Evolutionary conservation across 1,140 invertebrate genomes (phyloP).

Genomic region (Lordiphosa mommai): DNA sequence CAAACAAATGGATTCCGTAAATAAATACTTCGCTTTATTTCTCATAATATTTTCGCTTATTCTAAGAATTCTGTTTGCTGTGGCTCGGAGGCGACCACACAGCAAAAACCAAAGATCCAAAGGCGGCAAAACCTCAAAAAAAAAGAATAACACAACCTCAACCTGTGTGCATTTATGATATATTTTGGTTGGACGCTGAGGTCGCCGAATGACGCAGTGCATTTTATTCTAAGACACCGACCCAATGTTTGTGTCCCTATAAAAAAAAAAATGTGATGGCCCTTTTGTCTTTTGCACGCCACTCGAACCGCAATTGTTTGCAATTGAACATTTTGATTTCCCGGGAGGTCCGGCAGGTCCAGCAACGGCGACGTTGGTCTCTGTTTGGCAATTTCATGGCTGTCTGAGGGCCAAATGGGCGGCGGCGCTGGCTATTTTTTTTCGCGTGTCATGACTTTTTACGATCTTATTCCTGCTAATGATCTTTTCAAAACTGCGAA

Average conservation of each 20-base stretch:
- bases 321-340: slow-evolving; percentile 71
- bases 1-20: slow-evolving; percentile 36
- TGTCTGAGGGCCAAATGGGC: slow-evolving; percentile 30
- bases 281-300: slow-evolving; percentile 48
- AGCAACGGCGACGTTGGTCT: slow-evolving; percentile 1
- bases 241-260: slow-evolving; percentile 64
- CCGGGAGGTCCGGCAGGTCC: slow-evolving; percentile 53
- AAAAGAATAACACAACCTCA: slow-evolving; percentile 19
- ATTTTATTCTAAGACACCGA: slow-evolving; percentile 50
- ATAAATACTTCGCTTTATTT: slow-evolving; percentile 69
- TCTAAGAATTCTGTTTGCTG: slow-evolving; percentile 37
- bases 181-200: slow-evolving; percentile 45
- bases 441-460: slow-evolving; percentile 69
- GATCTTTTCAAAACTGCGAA: slow-evolving; percentile 55
- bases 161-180: slow-evolving; percentile 73
- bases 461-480: slow-evolving; percentile 75
- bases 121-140: slow-evolving; percentile 70
- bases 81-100: slow-evolving; percentile 52
- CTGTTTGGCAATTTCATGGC: slow-evolving; percentile 59
- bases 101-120: slow-evolving; percentile 29
- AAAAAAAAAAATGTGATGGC: slow-evolving; percentile 27
- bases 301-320: slow-evolving; percentile 61
- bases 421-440: slow-evolving; percentile 60
- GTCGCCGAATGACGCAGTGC: slow-evolving; percentile 61
- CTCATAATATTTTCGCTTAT: slow-evolving; percentile 71